Percentiles rank a stretch among this genome's conserved stretches.
These are phyloP conservation scores for Xanthorhoe designata DNA, from an alignment of 2,888 invertebrate genomes.

Conservation along the genomic window DNA sequence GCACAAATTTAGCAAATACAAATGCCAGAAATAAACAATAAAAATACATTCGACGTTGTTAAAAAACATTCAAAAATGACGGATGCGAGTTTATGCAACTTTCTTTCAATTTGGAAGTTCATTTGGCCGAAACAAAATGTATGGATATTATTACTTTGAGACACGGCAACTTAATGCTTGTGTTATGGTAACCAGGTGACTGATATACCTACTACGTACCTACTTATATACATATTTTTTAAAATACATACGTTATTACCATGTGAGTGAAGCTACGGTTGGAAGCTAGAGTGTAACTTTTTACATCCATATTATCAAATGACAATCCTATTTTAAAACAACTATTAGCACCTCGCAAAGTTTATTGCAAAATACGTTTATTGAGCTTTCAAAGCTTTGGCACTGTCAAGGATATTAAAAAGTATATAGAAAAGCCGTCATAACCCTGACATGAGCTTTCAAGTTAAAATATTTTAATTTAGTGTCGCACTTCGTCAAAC, in stretches of 20 bases:
- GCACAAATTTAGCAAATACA: conserved; percentile 64
- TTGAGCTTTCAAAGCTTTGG: conserved; percentile 62
- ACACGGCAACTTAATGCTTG: conserved; percentile 33
- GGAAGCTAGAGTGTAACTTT: too few species aligned
- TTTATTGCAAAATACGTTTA: too few species aligned
- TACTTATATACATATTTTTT: too few species aligned
- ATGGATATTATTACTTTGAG: conserved; percentile 13
- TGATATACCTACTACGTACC: too few species aligned
- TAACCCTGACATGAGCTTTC: conserved; percentile 72
- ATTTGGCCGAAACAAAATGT: conserved; percentile 42
- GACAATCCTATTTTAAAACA: too few species aligned
- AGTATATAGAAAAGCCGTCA: conserved; percentile 56
- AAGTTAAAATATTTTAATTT: conserved; percentile 83
- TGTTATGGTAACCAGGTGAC: too few species aligned
- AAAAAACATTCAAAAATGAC: conserved; percentile 24
- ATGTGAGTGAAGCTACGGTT: too few species aligned
- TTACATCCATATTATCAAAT: too few species aligned
- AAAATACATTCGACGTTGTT: conserved; percentile 21
- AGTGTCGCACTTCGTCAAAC: conserved; percentile 73
- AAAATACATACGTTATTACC: too few species aligned
- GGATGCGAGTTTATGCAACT: conserved; percentile 1
- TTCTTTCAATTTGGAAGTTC: conserved; percentile 49
- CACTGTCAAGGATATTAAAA: too few species aligned
- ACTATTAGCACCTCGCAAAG: too few species aligned
- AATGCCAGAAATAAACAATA: conserved; percentile 50